Base-by-base conservation (phyloP, 2,113 vertebrate species). In the Clupea harengus region DNA sequence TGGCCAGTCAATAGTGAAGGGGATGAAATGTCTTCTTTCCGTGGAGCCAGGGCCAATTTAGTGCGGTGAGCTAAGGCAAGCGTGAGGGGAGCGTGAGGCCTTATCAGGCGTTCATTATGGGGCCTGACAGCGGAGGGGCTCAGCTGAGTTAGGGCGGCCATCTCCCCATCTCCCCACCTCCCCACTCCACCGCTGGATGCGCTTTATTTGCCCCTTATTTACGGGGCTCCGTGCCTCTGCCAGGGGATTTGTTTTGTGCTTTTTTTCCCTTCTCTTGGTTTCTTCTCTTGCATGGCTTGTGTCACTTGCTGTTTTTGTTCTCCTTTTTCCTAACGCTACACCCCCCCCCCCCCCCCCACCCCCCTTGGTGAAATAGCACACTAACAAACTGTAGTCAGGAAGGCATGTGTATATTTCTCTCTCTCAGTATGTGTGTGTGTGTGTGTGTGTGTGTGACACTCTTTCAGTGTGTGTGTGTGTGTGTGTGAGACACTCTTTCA, bases 101-200 rank as follows among this genome's bases (percentile, higher is more conserved):
- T 87, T 90, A 89, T 90, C 88, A 86, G 50, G 50, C 72, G 60
- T 80, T 89, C 86, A 85, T 91, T 89, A 91, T 84, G 57, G 88
- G 78, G 25, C 75, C 86, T 90, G 89, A 87, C 89, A 85, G 85
- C 78, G 60, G 18, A 20, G 72, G 7, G 72, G 64, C 13, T 78
- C 50, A 64, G 8, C 81, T 85, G 85, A 90, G 85, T 89, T 89
- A 89, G 82, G 45, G 52, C 60, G 32, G 28, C 81, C 54, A 82
- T 86, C 84, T 82, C 82, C 5, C 64, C 83, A 47, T n/a, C n/a
- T n/a, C n/a, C n/a, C n/a, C n/a, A n/a, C n/a, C n/a, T n/a, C 18
- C 75, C 84, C 39, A 39, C 39, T 39, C 81, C 67, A 39, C 52
- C 44, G 84, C 81, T 89, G 82, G 75, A 78, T 81, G 81, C 80